These are phyloP conservation scores for Apis dorsata DNA, from an alignment of 1,140 invertebrate genomes.

Conservation along the genomic window DNA sequence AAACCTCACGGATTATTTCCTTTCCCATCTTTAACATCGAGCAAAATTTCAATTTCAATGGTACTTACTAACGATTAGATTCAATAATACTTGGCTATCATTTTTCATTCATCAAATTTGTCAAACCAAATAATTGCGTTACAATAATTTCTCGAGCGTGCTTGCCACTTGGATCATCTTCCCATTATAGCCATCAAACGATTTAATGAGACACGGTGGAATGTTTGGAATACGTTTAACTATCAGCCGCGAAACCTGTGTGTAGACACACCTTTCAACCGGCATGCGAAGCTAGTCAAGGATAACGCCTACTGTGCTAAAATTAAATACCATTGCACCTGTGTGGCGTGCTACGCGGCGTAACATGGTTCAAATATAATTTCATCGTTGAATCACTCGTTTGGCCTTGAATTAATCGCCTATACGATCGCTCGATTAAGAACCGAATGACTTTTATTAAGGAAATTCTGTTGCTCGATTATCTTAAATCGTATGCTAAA, in stretches of 20 bases:
- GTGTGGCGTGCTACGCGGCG: constrained; percentile 27
- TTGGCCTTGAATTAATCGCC: not conserved
- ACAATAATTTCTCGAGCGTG: constrained; percentile 13
- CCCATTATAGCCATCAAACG: constrained; percentile 34
- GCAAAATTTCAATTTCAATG: not conserved
- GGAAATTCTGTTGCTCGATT: not conserved
- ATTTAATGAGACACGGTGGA: constrained; percentile 42
- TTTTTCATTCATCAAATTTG: constrained; percentile 2
- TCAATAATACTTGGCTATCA: not conserved
- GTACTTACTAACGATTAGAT: not conserved
- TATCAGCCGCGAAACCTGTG: constrained; percentile 38
- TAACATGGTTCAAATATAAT: constrained; percentile 44
- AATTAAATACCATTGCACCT: constrained; percentile 52
- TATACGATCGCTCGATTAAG: not conserved
- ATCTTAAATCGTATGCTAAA: not conserved
- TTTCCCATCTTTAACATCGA: not conserved
- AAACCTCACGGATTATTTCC: not conserved
- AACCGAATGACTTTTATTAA: not conserved
- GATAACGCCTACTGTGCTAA: constrained; percentile 55
- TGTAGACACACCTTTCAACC: constrained; percentile 40
- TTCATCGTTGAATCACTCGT: constrained; percentile 20
- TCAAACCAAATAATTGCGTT: not conserved
- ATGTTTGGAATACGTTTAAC: constrained; percentile 45
- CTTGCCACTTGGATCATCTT: constrained; percentile 1
- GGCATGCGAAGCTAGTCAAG: constrained; percentile 46